Base-by-base conservation (phyloP, 2,113 vertebrate species). In the Apodemus speciosus region DNA sequence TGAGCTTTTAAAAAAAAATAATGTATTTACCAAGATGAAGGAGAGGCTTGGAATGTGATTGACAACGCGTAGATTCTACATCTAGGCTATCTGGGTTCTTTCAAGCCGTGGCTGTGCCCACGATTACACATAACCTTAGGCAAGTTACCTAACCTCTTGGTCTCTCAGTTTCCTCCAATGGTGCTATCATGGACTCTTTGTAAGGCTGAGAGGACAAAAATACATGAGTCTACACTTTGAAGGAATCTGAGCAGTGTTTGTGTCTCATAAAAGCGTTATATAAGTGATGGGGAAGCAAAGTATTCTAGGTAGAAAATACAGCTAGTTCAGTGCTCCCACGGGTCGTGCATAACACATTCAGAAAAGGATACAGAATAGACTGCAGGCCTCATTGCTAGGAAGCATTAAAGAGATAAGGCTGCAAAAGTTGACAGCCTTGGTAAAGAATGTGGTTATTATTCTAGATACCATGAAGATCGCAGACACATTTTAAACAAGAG, bases 381-480 rank as follows among this genome's bases (percentile, higher is more conserved):
- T 1, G 9, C 0, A 62, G 64, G 38, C 18, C 3, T 13, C 20
- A 38, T 53, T 68, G 32, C 13, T 0, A 9, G 56, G n/a, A 27
- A 40, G 58, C 4, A 2, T 3, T 58, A 40, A 89, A 35, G 75
- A 64, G 91, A 77, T 58, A 93, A 95, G 11, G 6, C 56, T 35
- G 8, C 20, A 84, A n/a, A 85, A 72, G 51, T 76, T 6, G 80
- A 93, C 88, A 25, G 3, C 14, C 89, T 75, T 91, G 53, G 62
- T 95, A 46, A 95, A 85, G 71, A 94, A 58, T 69, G 68, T 91
- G 71, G 23, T 35, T 96, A 32, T 79, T 86, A 76, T 88, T 51
- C 6, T 83, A 85, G 88, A 71, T 13, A 60, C 11, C 53, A 35
- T 16, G 46, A 93, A 60, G 38, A 91, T 81, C 7, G 38, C 16